Conservation (phyloP, 2,797 vertebrate species). For the Ibycter americanus region DNA sequence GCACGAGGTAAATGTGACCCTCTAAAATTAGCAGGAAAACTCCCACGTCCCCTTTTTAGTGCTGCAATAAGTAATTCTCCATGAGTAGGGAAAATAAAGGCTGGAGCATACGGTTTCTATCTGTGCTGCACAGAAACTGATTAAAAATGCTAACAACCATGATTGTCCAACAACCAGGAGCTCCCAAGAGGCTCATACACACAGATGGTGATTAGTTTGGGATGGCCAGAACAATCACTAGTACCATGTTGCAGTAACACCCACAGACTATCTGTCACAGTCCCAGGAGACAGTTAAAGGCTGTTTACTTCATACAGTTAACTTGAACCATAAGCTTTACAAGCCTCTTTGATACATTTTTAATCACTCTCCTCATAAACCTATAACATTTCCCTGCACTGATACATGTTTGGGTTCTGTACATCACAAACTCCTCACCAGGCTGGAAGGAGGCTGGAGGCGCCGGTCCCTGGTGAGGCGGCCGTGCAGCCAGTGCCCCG, state of each 20-base stretch:
- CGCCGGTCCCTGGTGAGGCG: fast-evolving
- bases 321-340: conserved; percentile 85
- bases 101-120: conserved; percentile 81
- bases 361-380: conserved; percentile 82
- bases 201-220: conserved; percentile 87
- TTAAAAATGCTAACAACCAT: conserved; percentile 85
- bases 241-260: conserved; percentile 81
- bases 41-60: neutral
- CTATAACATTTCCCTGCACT: conserved; percentile 61
- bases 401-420: conserved; percentile 31
- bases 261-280: conserved; percentile 82
- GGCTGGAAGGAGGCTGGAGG: neutral
- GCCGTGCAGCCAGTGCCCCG: neutral
- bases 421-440: neutral
- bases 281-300: conserved; percentile 80
- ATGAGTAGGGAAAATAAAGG: conserved; percentile 72
- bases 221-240: conserved; percentile 82
- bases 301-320: conserved; percentile 84
- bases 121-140: conserved; percentile 78
- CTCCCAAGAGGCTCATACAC: conserved; percentile 79
- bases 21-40: conserved; percentile 26
- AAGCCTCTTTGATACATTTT: conserved; percentile 84
- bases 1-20: neutral
- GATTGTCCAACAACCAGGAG: conserved; percentile 81
- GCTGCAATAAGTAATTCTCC: conserved; percentile 66